Percentiles rank a stretch among this genome's conserved stretches.
Evolutionary conservation across 2,888 invertebrate genomes (phyloP).

Genomic region (Machimus atricapillus): DNA sequence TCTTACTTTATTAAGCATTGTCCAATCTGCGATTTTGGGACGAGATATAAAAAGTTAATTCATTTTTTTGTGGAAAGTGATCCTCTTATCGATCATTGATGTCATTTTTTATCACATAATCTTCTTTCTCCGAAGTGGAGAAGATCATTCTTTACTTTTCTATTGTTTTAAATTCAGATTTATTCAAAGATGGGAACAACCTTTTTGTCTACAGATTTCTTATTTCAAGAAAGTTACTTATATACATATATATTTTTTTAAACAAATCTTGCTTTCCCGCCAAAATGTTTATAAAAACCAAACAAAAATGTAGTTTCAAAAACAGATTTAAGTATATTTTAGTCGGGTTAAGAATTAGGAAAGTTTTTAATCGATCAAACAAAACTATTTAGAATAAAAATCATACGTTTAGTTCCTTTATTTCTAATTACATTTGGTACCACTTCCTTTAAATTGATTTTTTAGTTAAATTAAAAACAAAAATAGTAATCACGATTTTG

Average conservation of each 20-base stretch:
- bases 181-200: not conserved
- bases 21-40: not conserved
- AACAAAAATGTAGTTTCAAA: not conserved
- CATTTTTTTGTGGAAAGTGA: not conserved
- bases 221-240: not conserved
- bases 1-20: not conserved
- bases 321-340: not conserved
- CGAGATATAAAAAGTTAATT: not conserved
- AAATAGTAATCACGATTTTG: no score
- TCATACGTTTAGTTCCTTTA: no score
- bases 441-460: no score
- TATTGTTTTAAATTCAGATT: not conserved
- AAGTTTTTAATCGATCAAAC: no score
- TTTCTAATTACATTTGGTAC: no score
- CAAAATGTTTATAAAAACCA: not conserved
- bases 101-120: not conserved
- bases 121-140: not conserved
- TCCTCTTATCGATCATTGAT: not conserved
- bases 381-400: no score
- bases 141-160: not conserved
- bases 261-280: not conserved
- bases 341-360: not conserved
- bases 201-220: not conserved
- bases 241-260: not conserved
- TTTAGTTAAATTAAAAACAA: no score